Base-by-base conservation (phyloP, 35 echinoderm and acorn worm genomes). In the Lytechinus variegatus region DNA sequence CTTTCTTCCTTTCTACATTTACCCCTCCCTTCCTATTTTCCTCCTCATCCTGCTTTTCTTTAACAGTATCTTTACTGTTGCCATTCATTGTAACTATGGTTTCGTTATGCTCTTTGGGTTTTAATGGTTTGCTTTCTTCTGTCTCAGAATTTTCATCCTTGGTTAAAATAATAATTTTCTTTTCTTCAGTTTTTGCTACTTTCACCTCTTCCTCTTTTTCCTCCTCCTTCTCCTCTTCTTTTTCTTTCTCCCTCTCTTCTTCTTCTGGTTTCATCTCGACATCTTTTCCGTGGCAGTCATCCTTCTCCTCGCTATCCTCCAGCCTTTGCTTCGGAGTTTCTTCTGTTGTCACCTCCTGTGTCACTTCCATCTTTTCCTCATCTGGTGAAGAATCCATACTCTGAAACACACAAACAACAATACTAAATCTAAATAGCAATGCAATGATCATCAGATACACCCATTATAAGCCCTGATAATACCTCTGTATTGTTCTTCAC, bases 161-260 rank as follows among this genome's bases (percentile, higher is more conserved):
- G 10, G 66, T n/a, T 79, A 90, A 10, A 90, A 90, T 90, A 52
- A 52, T 52, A 10, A 90, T 10, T 90, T 90, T 90, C 88, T 54
- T 90, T 54, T 90, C 88, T 90, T 33, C 92, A 93, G 12, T 27
- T 27, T 93, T 93, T 10, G 57, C 92, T 56, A 33, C 55, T 93
- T 93, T 93, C 54, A 93, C 92, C 92, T 93, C 92, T 93, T 93
- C 92, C 9, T 93, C 92, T 93, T 93, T 54, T 27, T 93, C 53
- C 92, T 55, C 91, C 54, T 92, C n/a, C n/a, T n/a, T n/a, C n/a
- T n/a, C 13, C 12, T 93, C 92, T 53, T 93, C n/a, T 93, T 93
- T 19, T 57, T 93, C 92, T 54, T 92, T 14, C 9, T 54, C 54
- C 27, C 54, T 27, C 12, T 93, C 92, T 53, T 93, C n/a, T 93